These are phyloP conservation scores for Lacerta bilineata DNA, from an alignment of 2,797 vertebrate genomes.

Conservation along the genomic window DNA sequence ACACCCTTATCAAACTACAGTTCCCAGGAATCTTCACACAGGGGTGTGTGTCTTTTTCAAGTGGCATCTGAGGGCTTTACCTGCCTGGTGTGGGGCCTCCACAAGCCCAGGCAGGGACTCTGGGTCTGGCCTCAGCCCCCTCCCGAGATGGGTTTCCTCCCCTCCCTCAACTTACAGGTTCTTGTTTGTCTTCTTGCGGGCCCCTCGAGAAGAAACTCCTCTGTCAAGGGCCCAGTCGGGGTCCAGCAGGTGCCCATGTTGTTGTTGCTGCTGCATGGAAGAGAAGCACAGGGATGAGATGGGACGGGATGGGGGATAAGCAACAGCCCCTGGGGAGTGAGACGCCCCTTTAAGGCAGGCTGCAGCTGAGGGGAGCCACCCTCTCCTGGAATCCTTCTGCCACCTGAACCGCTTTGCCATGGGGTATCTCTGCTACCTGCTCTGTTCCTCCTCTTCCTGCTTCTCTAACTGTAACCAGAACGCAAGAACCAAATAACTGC, in stretches of 20 bases:
- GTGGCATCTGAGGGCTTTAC: no score
- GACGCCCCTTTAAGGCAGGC: background rate
- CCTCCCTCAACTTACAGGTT: slow-evolving; percentile 87
- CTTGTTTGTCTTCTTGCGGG: slow-evolving; percentile 91
- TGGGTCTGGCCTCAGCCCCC: no score
- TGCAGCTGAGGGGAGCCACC: background rate
- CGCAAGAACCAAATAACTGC: background rate
- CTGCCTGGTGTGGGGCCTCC: no score
- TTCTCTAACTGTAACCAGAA: background rate
- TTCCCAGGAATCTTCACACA: no score
- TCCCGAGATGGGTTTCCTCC: background rate
- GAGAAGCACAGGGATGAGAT: background rate
- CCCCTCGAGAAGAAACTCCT: slow-evolving; percentile 76
- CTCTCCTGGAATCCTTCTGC: background rate
- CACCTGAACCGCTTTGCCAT: no score
- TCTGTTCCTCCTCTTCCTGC: background rate
- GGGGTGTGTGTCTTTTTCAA: no score
- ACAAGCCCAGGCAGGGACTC: no score
- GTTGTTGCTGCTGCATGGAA: slow-evolving; percentile 32
- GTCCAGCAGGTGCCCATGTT: slow-evolving; percentile 84
- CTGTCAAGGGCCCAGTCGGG: slow-evolving; percentile 81
- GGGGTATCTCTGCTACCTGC: background rate
- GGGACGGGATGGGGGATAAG: background rate
- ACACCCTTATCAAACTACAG: no score
- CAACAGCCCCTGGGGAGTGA: background rate